These are phyloP conservation scores for Coleophora flavipennella DNA, from an alignment of 2,888 invertebrate species.

Conservation along the genomic window DNA sequence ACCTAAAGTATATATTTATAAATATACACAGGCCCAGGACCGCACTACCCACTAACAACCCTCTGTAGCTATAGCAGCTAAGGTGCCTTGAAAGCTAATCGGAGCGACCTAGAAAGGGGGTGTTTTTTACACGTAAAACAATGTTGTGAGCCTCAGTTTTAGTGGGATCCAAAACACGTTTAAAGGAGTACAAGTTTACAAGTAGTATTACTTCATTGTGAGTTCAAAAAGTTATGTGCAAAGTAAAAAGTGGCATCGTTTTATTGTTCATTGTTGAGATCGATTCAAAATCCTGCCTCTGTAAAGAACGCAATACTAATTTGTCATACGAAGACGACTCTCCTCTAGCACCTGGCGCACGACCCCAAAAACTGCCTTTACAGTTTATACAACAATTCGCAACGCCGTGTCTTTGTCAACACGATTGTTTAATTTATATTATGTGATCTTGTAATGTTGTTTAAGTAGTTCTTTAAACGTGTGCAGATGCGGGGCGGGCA, in stretches of 20 bases:
- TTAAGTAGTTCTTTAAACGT: conserved; percentile 67
- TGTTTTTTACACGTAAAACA: too few species aligned
- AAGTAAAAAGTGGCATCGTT: conserved; percentile 42
- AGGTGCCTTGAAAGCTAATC: too few species aligned
- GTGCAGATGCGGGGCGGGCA: conserved; percentile 55
- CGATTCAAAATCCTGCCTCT: conserved; percentile 29
- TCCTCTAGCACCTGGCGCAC: conserved; percentile 61
- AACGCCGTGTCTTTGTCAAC: conserved; percentile 59
- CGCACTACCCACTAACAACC: too few species aligned
- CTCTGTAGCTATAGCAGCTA: too few species aligned
- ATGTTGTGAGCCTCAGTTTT: too few species aligned
- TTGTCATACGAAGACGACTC: conserved; percentile 58
- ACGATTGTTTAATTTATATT: conserved; percentile 68
- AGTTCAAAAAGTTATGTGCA: conserved; percentile 32
- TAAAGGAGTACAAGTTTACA: background rate
- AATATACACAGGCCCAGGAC: too few species aligned
- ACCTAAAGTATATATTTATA: too few species aligned
- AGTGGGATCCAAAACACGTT: background rate
- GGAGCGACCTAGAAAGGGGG: too few species aligned
- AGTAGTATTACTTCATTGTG: background rate
- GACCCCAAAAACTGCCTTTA: conserved; percentile 36
- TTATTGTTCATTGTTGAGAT: conserved; percentile 40
- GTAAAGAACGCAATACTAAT: conserved; percentile 60
- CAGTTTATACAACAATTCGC: conserved; percentile 42
- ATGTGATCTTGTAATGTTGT: conserved; percentile 65